A percentile compares a stretch with the other conserved stretches of the same genome.
Conservation (phyloP, 2,888 invertebrate genomes). For the Apotomis capreana region DNA sequence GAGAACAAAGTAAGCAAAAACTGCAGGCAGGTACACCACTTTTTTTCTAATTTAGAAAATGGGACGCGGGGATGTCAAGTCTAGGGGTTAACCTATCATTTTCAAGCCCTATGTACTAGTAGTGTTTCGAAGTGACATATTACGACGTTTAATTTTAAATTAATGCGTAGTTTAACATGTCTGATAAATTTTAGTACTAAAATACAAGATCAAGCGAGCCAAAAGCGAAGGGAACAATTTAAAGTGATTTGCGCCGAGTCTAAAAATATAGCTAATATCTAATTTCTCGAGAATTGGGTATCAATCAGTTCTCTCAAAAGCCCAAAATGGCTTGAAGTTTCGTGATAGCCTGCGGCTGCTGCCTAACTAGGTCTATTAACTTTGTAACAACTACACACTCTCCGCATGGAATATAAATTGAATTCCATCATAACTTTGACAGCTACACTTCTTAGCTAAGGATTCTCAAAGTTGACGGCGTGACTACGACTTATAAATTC, state of each 20-base stretch:
- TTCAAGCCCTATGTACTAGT: not conserved
- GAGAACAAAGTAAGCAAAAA: too few relatives aligned
- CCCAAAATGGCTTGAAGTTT: not conserved
- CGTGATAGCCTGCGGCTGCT: not conserved
- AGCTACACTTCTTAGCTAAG: conserved; percentile 17
- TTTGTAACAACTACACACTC: conserved; percentile 20
- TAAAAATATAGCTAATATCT: too few relatives aligned
- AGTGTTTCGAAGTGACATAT: conserved; percentile 1
- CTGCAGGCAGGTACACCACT: fast-evolving
- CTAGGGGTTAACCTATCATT: conserved; percentile 13
- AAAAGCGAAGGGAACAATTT: too few relatives aligned
- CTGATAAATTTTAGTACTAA: too few relatives aligned
- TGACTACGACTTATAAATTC: not conserved
- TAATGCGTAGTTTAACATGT: not conserved
- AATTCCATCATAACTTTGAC: conserved; percentile 23
- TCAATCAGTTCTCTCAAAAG: conserved; percentile 6
- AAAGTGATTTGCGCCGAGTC: too few relatives aligned
- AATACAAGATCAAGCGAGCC: too few relatives aligned
- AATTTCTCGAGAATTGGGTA: not conserved
- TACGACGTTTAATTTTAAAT: conserved; percentile 2
- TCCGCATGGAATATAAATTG: conserved; percentile 24
- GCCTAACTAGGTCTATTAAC: conserved; percentile 5
- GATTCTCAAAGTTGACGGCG: conserved; percentile 12
- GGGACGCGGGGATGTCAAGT: conserved; percentile 6
- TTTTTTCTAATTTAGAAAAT: too few relatives aligned